These are phyloP conservation scores for Zaprionus obscuricornis DNA, from an alignment of 2,888 invertebrate species.

Conservation along the genomic window DNA sequence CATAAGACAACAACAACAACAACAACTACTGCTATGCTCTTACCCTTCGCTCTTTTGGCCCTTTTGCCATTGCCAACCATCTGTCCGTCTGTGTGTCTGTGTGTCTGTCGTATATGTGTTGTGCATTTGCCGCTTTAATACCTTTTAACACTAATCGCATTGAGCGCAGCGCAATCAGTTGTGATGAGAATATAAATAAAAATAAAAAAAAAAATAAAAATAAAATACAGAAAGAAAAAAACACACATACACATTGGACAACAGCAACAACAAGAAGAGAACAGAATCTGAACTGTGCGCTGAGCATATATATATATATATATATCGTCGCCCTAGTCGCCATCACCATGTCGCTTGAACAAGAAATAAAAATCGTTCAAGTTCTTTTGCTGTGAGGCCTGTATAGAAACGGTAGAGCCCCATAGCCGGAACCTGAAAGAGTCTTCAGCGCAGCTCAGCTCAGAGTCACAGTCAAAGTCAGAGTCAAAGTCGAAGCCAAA, in stretches of 20 bases:
- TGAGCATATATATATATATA: conserved; percentile 3
- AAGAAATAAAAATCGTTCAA: conserved; percentile 79
- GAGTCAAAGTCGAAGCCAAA: conserved; percentile 19
- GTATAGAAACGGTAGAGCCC: conserved; percentile 42
- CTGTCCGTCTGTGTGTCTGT: conserved; percentile 10
- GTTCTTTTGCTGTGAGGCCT: conserved; percentile 61
- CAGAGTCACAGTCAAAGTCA: conserved; percentile 10
- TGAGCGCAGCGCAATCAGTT: conserved; percentile 82
- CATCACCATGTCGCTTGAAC: conserved; percentile 66
- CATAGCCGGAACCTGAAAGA: conserved; percentile 43
- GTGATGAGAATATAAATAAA: conserved; percentile 83
- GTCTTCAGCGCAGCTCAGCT: conserved; percentile 17
- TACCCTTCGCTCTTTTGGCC: neutral
- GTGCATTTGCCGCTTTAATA: conserved; percentile 84
- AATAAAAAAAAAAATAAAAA: conserved; percentile 48
- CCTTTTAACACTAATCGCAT: conserved; percentile 83
- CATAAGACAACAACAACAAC: no score
- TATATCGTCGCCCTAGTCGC: conserved; percentile 73
- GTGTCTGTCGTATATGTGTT: conserved; percentile 61
- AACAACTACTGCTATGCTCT: no score
- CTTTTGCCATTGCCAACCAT: conserved; percentile 22
- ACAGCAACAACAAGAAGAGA: no score
- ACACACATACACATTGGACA: conserved; percentile 40
- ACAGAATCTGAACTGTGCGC: no score
- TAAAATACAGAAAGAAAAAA: conserved; percentile 26